Base-by-base conservation (phyloP, 2,797 vertebrate genomes). In the Scleropages formosus region DNA sequence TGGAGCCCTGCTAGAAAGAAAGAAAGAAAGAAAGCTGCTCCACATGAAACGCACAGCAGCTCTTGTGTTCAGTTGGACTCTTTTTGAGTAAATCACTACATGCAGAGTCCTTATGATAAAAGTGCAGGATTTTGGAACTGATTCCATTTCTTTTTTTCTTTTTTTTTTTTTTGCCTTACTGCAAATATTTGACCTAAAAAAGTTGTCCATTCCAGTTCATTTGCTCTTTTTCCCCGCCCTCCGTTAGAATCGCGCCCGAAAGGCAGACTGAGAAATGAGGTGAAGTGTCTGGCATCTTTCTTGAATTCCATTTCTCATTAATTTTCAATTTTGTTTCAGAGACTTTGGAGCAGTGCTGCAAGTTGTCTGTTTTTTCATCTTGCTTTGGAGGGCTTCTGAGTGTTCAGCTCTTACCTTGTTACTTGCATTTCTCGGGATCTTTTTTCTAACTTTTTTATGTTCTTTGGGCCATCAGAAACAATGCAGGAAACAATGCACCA, bases 351-450 rank as follows among this genome's bases (percentile, higher is more conserved):
- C 53, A 46, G 49, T 31, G n/a, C 73, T 66, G 73, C 16, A 58
- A 66, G 62, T 39, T 26, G 49, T 27, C 68, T 72, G 70, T 73
- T 76, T 77, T 69, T 76, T 73, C 79, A 75, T 75, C 47, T 20
- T 11, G 56, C 18, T 44, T 59, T 65, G 31, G 70, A 69, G 31
- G 74, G 20, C 59, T 24, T 73, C n/a, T 73, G 49, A 39, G 26
- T 16, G 10, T 65, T 58, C 49, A 65, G 46, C 26, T 31, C 39
- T 56, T 39, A 56, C 24, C 46, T 74, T 22, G 53, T 74, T 64
- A 65, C n/a, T 65, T 65, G 26, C 66, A 31, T 20, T 27, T 53
- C 39, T 56, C 60, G 51, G 46, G 46, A 26, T 6, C 16, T 44
- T 75, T 75, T 31, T 4, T 20, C 1, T 31, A 12, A 20, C 46